These are phyloP conservation scores for Myiotriccus ornatus DNA, from an alignment of 2,797 vertebrate species.

Conservation along the genomic window DNA sequence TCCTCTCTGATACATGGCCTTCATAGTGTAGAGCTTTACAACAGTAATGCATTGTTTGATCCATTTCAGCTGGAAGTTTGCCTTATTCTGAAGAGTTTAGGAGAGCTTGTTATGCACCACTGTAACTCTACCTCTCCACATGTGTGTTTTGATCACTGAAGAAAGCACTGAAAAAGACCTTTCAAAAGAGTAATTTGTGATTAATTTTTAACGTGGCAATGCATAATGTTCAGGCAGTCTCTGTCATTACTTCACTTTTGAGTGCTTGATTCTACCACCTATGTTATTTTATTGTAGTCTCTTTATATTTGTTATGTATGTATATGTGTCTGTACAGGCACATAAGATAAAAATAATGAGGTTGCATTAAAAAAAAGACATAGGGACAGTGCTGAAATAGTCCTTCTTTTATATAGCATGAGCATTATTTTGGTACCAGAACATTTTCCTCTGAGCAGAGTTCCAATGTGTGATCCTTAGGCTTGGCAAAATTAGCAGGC, in stretches of 20 bases:
- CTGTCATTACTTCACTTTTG: background rate
- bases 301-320: background rate
- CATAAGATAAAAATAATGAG: background rate
- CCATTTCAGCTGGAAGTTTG: background rate
- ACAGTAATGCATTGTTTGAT: background rate
- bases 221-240: background rate
- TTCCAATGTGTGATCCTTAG: background rate
- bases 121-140: background rate
- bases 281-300: background rate
- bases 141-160: background rate
- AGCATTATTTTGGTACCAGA: background rate
- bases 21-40: background rate
- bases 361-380: background rate
- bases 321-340: background rate
- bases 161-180: background rate
- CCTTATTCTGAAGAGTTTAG: background rate
- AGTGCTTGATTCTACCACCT: background rate
- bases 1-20: background rate
- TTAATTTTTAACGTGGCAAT: background rate
- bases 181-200: background rate
- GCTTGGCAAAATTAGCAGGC: background rate
- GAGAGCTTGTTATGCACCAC: background rate
- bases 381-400: background rate
- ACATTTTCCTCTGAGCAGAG: background rate
- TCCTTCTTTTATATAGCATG: background rate